Percentiles rank a stretch among this genome's conserved stretches.
Evolutionary conservation across 1,140 invertebrate species (phyloP).

Genomic region (Arctopsyche grandis): DNA sequence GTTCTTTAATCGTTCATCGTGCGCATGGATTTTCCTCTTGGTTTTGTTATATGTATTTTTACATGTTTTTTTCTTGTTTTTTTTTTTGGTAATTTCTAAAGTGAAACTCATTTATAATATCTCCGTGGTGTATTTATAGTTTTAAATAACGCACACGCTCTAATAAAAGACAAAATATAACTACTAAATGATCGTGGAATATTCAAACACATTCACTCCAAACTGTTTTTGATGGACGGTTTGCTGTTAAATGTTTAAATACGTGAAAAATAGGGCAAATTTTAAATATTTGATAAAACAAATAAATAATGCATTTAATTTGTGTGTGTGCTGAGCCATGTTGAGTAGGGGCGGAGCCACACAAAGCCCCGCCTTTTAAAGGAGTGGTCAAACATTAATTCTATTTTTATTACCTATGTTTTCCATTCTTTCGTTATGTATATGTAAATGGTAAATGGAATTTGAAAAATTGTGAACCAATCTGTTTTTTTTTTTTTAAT

Average conservation of each 20-base stretch:
- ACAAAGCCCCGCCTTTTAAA: not conserved
- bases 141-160: not conserved
- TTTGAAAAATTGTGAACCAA: not conserved
- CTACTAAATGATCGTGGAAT: too few species aligned
- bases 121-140: not conserved
- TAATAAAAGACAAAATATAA: too few species aligned
- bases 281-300: too few species aligned
- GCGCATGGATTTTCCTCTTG: not conserved
- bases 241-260: too few species aligned
- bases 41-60: not conserved
- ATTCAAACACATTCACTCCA: too few species aligned
- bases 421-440: not conserved
- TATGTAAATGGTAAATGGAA: too few species aligned
- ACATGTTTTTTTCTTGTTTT: not conserved
- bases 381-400: not conserved
- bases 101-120: constrained; percentile 6
- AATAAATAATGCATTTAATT: too few species aligned
- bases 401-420: not conserved
- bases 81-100: not conserved
- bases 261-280: too few species aligned
- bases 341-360: constrained; percentile 15
- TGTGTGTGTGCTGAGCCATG: not conserved
- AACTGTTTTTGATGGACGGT: not conserved
- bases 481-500: too few species aligned
- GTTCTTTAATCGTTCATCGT: constrained; percentile 36